A percentile compares a stretch with the other conserved stretches of the same genome.
These are phyloP conservation scores for Ryuthela nishihirai DNA, from an alignment of 2,888 invertebrate species.

Conservation along the genomic window DNA sequence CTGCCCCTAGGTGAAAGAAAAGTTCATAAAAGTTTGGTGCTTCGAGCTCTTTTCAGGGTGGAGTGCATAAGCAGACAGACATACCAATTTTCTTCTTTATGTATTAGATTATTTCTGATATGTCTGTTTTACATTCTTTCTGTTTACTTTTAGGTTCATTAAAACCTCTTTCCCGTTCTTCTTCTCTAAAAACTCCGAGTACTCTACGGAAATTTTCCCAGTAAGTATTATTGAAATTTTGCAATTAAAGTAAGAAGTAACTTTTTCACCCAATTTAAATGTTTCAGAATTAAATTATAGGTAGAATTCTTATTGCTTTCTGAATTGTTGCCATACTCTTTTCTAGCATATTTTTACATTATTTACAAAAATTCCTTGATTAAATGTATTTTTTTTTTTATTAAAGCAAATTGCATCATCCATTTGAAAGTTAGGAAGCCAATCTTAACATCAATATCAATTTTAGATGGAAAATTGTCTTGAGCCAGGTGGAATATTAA, in stretches of 20 bases:
- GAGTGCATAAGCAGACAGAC: background rate
- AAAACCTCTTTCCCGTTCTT: conserved; percentile 33
- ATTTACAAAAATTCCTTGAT: too few relatives aligned
- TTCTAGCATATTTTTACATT: too few relatives aligned
- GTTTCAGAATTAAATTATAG: background rate
- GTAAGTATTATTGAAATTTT: conserved; percentile 7
- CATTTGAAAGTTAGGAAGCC: too few relatives aligned
- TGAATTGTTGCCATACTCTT: background rate
- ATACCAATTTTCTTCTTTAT: background rate
- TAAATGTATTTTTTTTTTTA: background rate
- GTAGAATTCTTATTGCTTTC: background rate
- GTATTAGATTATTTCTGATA: too few relatives aligned
- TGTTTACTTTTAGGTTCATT: conserved; percentile 16
- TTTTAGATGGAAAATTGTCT: too few relatives aligned
- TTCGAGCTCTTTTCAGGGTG: too few relatives aligned
- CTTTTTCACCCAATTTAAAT: background rate
- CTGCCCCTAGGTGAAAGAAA: too few relatives aligned
- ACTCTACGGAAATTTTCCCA: conserved; percentile 21
- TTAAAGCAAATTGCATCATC: too few relatives aligned
- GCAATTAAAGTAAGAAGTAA: background rate
- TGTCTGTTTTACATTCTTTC: background rate
- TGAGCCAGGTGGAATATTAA: too few relatives aligned
- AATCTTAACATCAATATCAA: too few relatives aligned
- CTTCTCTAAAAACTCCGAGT: conserved; percentile 31
- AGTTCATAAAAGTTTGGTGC: too few relatives aligned